A percentile compares a stretch with the other conserved stretches of the same genome.
phyloP scores from a whole-genome alignment of 2,888 invertebrate genomes.

The Microctonus hyperodae region DNA sequence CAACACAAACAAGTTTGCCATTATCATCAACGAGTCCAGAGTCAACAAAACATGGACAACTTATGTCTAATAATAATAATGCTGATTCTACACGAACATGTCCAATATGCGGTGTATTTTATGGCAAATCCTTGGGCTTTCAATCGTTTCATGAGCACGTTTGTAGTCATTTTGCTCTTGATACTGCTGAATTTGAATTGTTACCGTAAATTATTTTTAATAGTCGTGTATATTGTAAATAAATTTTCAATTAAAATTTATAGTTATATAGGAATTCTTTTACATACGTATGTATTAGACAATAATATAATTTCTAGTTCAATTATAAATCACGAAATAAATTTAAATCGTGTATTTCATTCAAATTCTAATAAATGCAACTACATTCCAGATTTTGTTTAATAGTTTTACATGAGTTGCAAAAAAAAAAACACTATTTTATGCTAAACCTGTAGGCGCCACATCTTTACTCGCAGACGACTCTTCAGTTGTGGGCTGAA shows the following conservation, averaged over 20 bases:
- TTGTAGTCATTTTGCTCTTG: constrained; percentile 76
- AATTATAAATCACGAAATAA: neutral
- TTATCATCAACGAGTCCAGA: constrained; percentile 37
- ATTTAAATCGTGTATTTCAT: constrained; percentile 10
- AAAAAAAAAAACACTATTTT: constrained; percentile 46
- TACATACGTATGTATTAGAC: neutral
- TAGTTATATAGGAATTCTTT: neutral
- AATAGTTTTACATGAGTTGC: neutral
- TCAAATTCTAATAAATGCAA: neutral
- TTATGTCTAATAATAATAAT: constrained; percentile 40
- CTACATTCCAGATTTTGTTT: neutral
- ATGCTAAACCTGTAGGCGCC: constrained; percentile 77
- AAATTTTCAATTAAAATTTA: neutral
- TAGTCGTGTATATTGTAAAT: neutral
- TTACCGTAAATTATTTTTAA: constrained; percentile 17
- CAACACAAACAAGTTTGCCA: constrained; percentile 54
- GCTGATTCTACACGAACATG: constrained; percentile 67
- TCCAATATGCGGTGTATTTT: constrained; percentile 77
- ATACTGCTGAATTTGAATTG: constrained; percentile 48
- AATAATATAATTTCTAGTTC: neutral
- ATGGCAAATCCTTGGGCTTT: constrained; percentile 68
- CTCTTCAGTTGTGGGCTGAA: constrained; percentile 79
- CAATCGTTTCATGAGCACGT: constrained; percentile 78
- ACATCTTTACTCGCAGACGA: constrained; percentile 75
- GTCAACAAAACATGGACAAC: constrained; percentile 50